Conservation (phyloP, 2,888 invertebrate genomes). For the Mechanitis mazaeus region DNA sequence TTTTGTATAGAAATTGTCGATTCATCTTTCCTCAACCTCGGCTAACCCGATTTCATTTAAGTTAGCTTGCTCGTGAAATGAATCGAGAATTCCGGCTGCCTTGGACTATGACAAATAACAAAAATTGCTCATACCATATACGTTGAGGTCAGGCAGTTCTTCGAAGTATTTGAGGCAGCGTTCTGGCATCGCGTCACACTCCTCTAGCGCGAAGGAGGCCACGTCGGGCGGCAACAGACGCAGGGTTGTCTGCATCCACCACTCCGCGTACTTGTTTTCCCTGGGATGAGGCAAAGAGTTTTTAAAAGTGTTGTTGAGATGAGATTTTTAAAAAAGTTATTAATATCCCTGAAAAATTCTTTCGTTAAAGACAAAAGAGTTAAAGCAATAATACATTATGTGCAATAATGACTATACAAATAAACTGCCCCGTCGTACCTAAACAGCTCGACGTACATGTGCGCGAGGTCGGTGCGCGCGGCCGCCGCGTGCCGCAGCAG, state of each 20-base stretch:
- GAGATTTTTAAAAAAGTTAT: too few relatives aligned
- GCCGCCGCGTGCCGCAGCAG: constrained; percentile 78
- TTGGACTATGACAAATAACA: too few relatives aligned
- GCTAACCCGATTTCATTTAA: too few relatives aligned
- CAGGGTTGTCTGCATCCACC: constrained; percentile 37
- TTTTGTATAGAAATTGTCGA: too few relatives aligned
- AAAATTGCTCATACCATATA: constrained; percentile 18
- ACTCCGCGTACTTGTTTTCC: constrained; percentile 35
- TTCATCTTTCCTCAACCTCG: too few relatives aligned
- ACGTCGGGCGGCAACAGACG: constrained; percentile 47
- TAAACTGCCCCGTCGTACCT: constrained; percentile 41
- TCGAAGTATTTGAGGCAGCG: constrained; percentile 16
- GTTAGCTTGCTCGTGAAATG: too few relatives aligned
- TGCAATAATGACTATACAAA: background rate
- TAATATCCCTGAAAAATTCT: too few relatives aligned
- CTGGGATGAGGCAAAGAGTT: constrained; percentile 28
- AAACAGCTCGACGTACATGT: constrained; percentile 80
- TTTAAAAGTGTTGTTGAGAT: background rate
- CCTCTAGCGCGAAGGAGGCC: constrained; percentile 30
- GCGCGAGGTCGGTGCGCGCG: constrained; percentile 82
- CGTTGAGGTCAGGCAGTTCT: constrained; percentile 23
- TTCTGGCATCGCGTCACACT: constrained; percentile 19
- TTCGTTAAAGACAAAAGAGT: too few relatives aligned
- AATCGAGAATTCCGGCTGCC: too few relatives aligned
- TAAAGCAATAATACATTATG: too few relatives aligned